Percentiles rank a stretch among this genome's conserved stretches.
Evolutionary conservation across 1,140 invertebrate genomes (phyloP).

Genomic region (Pogonomyrmex barbatus): DNA sequence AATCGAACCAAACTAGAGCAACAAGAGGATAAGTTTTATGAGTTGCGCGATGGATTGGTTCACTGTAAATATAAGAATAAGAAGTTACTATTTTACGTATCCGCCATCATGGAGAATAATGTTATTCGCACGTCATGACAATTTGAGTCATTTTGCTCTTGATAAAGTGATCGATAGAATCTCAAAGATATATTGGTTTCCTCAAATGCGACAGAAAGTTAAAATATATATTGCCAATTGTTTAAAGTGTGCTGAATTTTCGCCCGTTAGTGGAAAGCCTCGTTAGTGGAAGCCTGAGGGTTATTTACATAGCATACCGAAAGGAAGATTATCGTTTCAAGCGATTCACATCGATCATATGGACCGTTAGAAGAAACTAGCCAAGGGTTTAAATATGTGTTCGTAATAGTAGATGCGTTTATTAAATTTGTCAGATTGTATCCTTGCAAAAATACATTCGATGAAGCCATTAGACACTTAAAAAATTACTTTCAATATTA

Average conservation of each 20-base stretch:
- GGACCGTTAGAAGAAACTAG: too few species aligned
- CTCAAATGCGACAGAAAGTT: constrained; percentile 73
- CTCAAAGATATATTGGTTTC: constrained; percentile 76
- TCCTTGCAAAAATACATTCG: too few species aligned
- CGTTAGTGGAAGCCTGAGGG: too few species aligned
- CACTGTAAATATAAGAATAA: constrained; percentile 2
- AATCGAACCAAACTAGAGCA: background rate
- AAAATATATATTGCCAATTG: constrained; percentile 75
- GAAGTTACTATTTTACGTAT: background rate
- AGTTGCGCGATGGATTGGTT: constrained; percentile 24
- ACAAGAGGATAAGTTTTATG: constrained; percentile 5
- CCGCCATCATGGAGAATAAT: constrained; percentile 56
- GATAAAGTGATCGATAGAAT: constrained; percentile 74
- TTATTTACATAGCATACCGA: too few species aligned
- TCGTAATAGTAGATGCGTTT: too few species aligned
- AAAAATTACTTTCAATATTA: too few species aligned
- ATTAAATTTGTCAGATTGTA: too few species aligned
- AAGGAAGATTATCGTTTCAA: too few species aligned
- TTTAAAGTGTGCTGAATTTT: constrained; percentile 76
- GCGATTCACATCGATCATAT: too few species aligned
- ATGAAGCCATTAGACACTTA: too few species aligned
- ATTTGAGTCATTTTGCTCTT: constrained; percentile 71
- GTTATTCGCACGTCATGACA: constrained; percentile 70
- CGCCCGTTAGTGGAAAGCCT: constrained; percentile 71
- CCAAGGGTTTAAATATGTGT: too few species aligned